Evolutionary conservation across 1,140 invertebrate species (phyloP).

Genomic region (Protaetia brevitarsis): DNA sequence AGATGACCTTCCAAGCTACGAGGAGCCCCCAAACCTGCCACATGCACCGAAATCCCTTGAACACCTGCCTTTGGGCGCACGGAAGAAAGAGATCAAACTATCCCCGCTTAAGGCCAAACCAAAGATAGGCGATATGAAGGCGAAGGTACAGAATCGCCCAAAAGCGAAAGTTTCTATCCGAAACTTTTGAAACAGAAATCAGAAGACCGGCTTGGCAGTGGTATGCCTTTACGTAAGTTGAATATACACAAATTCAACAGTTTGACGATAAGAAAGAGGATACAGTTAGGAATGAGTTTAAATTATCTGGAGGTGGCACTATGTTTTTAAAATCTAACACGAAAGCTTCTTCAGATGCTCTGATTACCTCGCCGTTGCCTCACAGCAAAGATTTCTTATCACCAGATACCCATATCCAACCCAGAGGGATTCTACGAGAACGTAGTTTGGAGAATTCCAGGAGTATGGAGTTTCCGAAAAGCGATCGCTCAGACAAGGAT

Average conservation of each 20-base stretch:
- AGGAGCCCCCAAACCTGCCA: conserved; percentile 40
- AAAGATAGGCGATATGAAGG: conserved; percentile 12
- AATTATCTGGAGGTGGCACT: conserved; percentile 57
- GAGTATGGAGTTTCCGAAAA: conserved; percentile 44
- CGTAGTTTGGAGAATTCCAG: conserved; percentile 48
- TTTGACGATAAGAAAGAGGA: conserved; percentile 40
- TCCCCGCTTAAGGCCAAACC: conserved; percentile 39
- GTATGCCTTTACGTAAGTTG: conserved; percentile 34
- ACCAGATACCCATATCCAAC: conserved; percentile 32
- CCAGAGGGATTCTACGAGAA: conserved; percentile 69
- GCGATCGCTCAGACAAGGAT: conserved; percentile 42
- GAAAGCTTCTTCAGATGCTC: conserved; percentile 47
- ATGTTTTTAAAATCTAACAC: conserved; percentile 70
- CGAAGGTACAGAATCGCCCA: neutral
- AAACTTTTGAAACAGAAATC: conserved; percentile 44
- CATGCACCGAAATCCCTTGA: conserved; percentile 32
- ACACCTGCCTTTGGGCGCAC: conserved; percentile 31
- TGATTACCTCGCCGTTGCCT: conserved; percentile 25
- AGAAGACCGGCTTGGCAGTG: conserved; percentile 38
- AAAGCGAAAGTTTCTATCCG: conserved; percentile 33
- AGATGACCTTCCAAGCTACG: conserved; percentile 44
- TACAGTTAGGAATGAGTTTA: conserved; percentile 45
- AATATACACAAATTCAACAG: conserved; percentile 39
- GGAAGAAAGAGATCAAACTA: conserved; percentile 40
- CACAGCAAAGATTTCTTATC: conserved; percentile 29